A percentile compares a stretch with the other conserved stretches of the same genome.
phyloP scores from a whole-genome alignment of 2,797 vertebrate genomes.

The Gallirallus australis region DNA sequence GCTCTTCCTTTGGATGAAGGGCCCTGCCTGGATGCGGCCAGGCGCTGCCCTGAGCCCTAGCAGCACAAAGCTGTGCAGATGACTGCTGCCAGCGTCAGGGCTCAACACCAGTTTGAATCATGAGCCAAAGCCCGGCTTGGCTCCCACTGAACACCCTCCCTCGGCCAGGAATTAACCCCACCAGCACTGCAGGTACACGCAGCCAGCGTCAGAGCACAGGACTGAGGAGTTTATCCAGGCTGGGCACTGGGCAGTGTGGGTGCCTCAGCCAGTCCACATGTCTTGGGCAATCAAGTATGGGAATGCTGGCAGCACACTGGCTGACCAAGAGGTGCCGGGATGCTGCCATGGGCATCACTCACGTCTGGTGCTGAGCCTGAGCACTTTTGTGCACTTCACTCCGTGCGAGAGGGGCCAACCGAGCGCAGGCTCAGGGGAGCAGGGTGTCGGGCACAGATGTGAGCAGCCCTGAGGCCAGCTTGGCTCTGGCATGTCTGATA shows the following conservation, averaged over 20 bases:
- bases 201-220: background rate
- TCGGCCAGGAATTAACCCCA: background rate
- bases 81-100: background rate
- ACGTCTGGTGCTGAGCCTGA: background rate
- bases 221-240: background rate
- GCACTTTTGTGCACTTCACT: no score
- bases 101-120: background rate
- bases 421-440: no score
- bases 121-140: background rate
- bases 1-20: no score
- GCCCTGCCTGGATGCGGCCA: no score
- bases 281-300: background rate
- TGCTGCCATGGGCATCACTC: rapidly evolving
- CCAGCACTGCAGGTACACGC: rapidly evolving
- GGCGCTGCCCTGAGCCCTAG: no score
- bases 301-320: background rate
- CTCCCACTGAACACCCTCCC: background rate
- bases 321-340: rapidly evolving
- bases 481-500: background rate
- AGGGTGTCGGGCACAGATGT: rapidly evolving
- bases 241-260: rapidly evolving
- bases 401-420: rapidly evolving
- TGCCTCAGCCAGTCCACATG: no score
- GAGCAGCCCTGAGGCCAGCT: background rate
- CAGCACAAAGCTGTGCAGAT: rapidly evolving